phyloP scores from a whole-genome alignment of 2,888 invertebrate species.

The Metalampra italica region DNA sequence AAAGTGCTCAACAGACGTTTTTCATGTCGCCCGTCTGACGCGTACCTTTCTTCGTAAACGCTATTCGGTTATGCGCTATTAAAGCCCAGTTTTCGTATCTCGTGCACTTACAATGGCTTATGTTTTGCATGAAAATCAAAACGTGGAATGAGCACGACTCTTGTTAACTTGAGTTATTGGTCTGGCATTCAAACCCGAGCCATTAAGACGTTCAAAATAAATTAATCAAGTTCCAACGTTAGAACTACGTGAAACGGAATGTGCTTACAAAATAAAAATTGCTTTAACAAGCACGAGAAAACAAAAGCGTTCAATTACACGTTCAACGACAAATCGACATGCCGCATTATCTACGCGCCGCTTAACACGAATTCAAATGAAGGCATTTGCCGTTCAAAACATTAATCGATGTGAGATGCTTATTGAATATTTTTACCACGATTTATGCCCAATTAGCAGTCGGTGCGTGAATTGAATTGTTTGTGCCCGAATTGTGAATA shows the following conservation, averaged over 20 bases:
- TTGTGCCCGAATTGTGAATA: conserved; percentile 73
- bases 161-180: conserved; percentile 41
- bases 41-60: conserved; percentile 39
- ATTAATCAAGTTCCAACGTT: conserved; percentile 34
- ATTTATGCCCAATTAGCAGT: conserved; percentile 75
- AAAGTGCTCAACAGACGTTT: conserved; percentile 68
- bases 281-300: no score
- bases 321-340: conserved; percentile 54
- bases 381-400: conserved; percentile 61
- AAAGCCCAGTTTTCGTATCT: conserved; percentile 45
- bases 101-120: conserved; percentile 36
- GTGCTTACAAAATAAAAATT: conserved; percentile 28
- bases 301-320: conserved; percentile 37
- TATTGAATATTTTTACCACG: conserved; percentile 73
- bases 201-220: conserved; percentile 39
- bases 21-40: conserved; percentile 59
- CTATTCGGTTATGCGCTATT: conserved; percentile 47
- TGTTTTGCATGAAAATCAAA: conserved; percentile 44
- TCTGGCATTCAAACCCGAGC: conserved; percentile 34
- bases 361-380: conserved; percentile 64
- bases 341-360: conserved; percentile 56
- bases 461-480: conserved; percentile 77
- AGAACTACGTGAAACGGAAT: not conserved
- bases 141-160: conserved; percentile 30
- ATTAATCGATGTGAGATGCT: conserved; percentile 70